Percentiles rank a stretch among this genome's conserved stretches.
Conservation (phyloP, 2,113 vertebrate genomes). For the Pomatostomus ruficeps region DNA sequence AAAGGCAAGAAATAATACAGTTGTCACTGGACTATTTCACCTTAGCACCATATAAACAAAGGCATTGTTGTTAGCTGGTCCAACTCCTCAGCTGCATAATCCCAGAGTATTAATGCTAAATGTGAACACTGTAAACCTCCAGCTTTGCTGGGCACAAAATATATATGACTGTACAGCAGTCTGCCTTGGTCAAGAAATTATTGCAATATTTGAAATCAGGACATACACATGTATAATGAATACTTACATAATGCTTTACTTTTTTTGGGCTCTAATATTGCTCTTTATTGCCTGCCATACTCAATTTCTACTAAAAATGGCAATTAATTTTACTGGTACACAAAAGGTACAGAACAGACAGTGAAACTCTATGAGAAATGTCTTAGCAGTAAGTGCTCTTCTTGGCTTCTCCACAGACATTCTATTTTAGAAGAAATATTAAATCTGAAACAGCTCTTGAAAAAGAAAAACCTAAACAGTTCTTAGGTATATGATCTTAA, state of each 20-base stretch:
- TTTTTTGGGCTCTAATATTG: neutral
- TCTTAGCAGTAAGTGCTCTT: neutral
- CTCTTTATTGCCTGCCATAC: neutral
- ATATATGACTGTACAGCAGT: constrained; percentile 21
- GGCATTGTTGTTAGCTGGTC: constrained; percentile 38
- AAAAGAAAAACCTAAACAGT: constrained; percentile 31
- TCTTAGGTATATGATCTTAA: neutral
- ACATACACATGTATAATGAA: neutral
- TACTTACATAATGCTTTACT: neutral
- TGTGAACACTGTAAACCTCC: constrained; percentile 42
- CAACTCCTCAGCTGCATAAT: constrained; percentile 41
- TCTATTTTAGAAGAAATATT: constrained; percentile 41
- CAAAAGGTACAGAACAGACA: neutral
- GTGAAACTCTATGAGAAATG: constrained; percentile 33
- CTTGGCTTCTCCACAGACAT: neutral
- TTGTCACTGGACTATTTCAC: constrained; percentile 56
- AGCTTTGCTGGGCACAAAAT: constrained; percentile 17
- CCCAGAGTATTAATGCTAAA: constrained; percentile 52
- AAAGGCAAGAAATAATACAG: constrained; percentile 68
- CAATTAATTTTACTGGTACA: constrained; percentile 21
- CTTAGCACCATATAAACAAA: constrained; percentile 47
- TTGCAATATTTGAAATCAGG: neutral
- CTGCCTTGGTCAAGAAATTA: constrained; percentile 29
- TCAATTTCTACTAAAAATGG: constrained; percentile 29
- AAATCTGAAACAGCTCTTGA: constrained; percentile 24